Evolutionary conservation across 2,797 vertebrate species (phyloP).

Genomic region (Spinus pinus): DNA sequence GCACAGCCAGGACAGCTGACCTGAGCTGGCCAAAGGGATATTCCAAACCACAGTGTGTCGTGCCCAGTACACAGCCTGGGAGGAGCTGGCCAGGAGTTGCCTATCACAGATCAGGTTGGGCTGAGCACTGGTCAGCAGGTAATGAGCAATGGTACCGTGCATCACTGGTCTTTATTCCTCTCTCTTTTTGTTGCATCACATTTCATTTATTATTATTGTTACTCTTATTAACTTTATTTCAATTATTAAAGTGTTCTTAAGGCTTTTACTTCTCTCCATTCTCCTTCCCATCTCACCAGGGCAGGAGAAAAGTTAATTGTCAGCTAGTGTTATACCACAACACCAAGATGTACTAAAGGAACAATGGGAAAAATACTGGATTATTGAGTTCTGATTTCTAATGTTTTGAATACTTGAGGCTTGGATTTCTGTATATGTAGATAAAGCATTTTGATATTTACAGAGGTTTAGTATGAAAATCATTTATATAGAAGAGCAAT

Average conservation of each 20-base stretch:
- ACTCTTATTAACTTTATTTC: background rate
- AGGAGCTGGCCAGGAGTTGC: background rate
- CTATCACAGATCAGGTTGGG: fast-evolving
- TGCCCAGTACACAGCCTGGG: background rate
- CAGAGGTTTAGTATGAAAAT: background rate
- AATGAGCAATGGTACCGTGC: background rate
- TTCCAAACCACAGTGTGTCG: background rate
- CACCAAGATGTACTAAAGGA: background rate
- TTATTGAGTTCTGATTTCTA: background rate
- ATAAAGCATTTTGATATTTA: background rate
- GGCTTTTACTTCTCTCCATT: background rate
- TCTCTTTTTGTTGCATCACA: background rate
- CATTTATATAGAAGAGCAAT: background rate
- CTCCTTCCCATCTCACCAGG: background rate
- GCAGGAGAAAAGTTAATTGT: background rate
- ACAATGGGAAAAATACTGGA: background rate
- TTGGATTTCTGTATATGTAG: background rate
- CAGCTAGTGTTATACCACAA: background rate
- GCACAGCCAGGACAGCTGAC: background rate
- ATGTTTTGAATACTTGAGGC: background rate
- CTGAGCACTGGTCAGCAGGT: background rate
- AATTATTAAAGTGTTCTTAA: background rate
- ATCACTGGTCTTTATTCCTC: background rate
- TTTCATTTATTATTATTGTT: background rate
- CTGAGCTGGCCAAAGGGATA: background rate